Evolutionary conservation across 2,797 vertebrate species (phyloP), one percentile per base, ranked within the genome.

Genomic region (Oreortyx pictus): DNA sequence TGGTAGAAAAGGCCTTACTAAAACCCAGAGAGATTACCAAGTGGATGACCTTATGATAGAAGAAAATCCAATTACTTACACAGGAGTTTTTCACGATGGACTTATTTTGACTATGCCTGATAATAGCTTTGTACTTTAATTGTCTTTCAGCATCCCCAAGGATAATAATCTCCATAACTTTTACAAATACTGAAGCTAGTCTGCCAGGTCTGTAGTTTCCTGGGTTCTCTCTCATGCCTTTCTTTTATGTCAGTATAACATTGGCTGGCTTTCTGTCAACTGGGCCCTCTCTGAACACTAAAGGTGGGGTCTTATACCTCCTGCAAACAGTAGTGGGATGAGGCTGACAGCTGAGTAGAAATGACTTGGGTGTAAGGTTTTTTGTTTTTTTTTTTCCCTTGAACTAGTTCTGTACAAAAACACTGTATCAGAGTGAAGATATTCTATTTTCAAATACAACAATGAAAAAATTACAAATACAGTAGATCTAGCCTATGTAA

Each of bases 321-420:
- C 31, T 52, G 23, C 5, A 6, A 52, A 6, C 4, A 56, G 11
- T 0, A 57, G 4, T 11, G 11, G 2, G 3, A n/a, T 29, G 8
- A 39, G 6, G 2, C 3, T 80, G 17, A 49, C 24, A 62, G 24
- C 15, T 33, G 14, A 73, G 43, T 17, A 33, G 25, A 79, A 73
- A 11, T 50, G 83, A 0, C 12, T 44, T 75, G 8, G 8, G 1
- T 39, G 20, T 14, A 64, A 11, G 4, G 17, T 64, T 64, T 23
- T 25, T 27, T 50, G 8, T 50, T 15, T 37, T 56, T 27, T 25
- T 15, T 67, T 86, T 82, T 56, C 14, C 49, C 8, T 37, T 4
- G 3, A 22, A 86, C 64, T 67, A 11, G 19, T 50, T 47, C 39
- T 78, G 4, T 52, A 77, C 9, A 72, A 77, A 83, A 91, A 27